Evolutionary conservation across 2,113 vertebrate genomes (phyloP).

Genomic region (Apistogramma diplotaenia): DNA sequence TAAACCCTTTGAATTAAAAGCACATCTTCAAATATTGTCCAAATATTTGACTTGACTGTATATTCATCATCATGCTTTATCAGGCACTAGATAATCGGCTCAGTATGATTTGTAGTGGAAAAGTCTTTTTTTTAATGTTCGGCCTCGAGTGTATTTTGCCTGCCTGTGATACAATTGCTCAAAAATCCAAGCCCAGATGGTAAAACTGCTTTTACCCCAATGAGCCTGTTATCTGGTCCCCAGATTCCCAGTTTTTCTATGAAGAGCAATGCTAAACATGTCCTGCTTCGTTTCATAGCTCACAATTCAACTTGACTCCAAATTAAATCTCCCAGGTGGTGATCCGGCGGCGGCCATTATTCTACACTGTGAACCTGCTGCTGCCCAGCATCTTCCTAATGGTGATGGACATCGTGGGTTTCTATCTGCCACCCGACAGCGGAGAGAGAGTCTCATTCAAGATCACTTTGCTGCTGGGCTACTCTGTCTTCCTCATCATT

Average conservation of each 20-base stretch:
- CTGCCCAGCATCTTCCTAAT: constrained; percentile 97
- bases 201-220: background rate
- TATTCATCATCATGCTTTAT: background rate
- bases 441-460: constrained; percentile 98
- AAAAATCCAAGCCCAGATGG: background rate
- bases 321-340: constrained; percentile 80
- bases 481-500: constrained; percentile 98
- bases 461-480: constrained; percentile 95
- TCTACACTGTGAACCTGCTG: constrained; percentile 91
- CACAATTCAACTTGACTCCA: background rate
- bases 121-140: background rate
- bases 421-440: constrained; percentile 95
- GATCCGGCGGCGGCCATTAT: constrained; percentile 91
- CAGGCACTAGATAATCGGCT: background rate
- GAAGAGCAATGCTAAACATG: background rate
- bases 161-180: background rate
- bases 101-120: background rate
- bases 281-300: background rate
- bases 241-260: background rate
- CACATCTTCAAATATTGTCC: too few relatives aligned
- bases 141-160: background rate
- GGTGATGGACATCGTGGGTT: constrained; percentile 95
- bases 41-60: background rate
- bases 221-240: background rate
- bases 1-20: background rate